Base-by-base conservation (phyloP, 2,888 invertebrate genomes). In the Mechanitis messenoides region DNA sequence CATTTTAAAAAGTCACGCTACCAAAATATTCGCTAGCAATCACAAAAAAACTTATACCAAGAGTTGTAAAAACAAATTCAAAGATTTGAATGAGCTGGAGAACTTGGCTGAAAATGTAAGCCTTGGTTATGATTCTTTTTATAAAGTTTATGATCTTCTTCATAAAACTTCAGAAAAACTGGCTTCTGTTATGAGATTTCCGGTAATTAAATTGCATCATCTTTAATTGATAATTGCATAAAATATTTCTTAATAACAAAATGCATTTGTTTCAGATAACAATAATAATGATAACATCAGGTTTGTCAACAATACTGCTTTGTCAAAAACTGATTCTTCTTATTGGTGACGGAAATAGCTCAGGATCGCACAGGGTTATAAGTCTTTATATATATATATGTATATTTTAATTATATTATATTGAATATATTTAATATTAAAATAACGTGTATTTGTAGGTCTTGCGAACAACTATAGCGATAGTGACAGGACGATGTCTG, bases 121-220 rank as follows among this genome's bases (percentile, higher is more conserved):
- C 50, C 72, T 82, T n/a, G 77, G 82, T 66, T 74, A 80, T 38
- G 74, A 67, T 67, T 74, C 80, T 47, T 69, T 84, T 62, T 83
- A 86, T 63, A 74, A 71, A 65, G 74, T 75, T 9, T 87, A 85
- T 66, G 86, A 84, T 65, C 68, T 77, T 58, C 71, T 87, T 63
- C 79, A 86, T 67, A 78, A 78, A 65, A 83, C 81, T 67, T 75
- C 84, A 2, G 75, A 77, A 55, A 74, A 81, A 69, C 75, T 87
- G 1, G 85, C 83, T 67, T 73, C 73, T 12, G 68, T 81, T n/a
- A 83, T 87, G 79, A 78, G 76, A 71, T 71, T 85, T 38, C 79
- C 83, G 73, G 86, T 87, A 76, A 72, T 20, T 20, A 20, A 20
- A 20, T 47, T 66, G 53, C 46, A 47, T 9, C 46, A 3, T 2